These are phyloP conservation scores for Rana temporaria DNA, from an alignment of 2,113 vertebrate genomes.

Conservation along the genomic window DNA sequence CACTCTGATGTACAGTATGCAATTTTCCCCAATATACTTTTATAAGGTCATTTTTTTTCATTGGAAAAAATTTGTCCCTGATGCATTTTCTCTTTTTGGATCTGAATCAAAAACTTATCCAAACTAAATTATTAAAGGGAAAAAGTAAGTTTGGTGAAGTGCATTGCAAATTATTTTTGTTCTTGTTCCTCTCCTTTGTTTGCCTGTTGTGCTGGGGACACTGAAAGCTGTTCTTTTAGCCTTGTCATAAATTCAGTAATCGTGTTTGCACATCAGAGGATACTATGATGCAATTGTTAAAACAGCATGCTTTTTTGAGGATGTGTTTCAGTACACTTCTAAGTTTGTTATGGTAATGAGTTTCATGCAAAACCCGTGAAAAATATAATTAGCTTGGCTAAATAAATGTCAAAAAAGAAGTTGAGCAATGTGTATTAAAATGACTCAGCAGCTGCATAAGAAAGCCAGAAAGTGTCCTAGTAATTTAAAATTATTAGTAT, in stretches of 20 bases:
- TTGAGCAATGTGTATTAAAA: not conserved
- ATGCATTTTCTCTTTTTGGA: too few relatives aligned
- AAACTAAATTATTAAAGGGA: too few relatives aligned
- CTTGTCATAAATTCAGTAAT: not conserved
- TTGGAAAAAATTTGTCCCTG: too few relatives aligned
- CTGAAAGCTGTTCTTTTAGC: not conserved
- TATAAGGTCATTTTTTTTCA: too few relatives aligned
- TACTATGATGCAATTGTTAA: conserved; percentile 7
- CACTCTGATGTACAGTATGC: too few relatives aligned
- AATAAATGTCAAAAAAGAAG: conserved; percentile 2
- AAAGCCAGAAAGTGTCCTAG: not conserved
- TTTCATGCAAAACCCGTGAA: not conserved
- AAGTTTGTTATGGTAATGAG: not conserved
- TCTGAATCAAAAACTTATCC: too few relatives aligned
- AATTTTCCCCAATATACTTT: too few relatives aligned
- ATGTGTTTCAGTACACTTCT: conserved; percentile 10
- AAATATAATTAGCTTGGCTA: not conserved
- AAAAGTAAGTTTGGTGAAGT: too few relatives aligned
- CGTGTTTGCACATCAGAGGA: not conserved
- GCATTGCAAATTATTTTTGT: too few relatives aligned
- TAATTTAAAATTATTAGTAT: not conserved
- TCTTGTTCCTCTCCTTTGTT: too few relatives aligned
- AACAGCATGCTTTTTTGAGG: conserved; percentile 4
- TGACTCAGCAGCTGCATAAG: not conserved
- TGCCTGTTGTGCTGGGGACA: too few relatives aligned